These are phyloP conservation scores for Periophthalmodon schlosseri DNA, from an alignment of 2,113 vertebrate species.

Conservation along the genomic window DNA sequence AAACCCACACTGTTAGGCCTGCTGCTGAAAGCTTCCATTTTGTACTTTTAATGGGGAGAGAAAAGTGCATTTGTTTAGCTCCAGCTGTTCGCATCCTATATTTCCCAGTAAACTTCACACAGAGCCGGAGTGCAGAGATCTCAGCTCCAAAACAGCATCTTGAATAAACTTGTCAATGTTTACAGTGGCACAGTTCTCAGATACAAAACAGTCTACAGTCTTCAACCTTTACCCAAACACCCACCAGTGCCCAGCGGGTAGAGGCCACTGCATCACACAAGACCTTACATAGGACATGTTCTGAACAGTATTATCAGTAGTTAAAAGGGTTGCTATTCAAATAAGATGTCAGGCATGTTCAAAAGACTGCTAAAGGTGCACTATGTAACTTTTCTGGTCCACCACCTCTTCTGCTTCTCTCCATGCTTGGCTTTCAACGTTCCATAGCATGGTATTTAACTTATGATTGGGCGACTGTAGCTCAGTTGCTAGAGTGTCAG, in stretches of 20 bases:
- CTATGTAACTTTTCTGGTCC: no score
- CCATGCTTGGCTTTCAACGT: no score
- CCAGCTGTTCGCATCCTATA: slow-evolving; percentile 2
- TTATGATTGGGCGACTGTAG: no score
- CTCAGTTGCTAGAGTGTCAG: no score
- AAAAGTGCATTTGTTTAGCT: slow-evolving; percentile 2
- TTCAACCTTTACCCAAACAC: not conserved
- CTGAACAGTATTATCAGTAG: no score
- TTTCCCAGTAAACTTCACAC: slow-evolving; percentile 3
- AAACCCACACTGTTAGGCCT: slow-evolving; percentile 7
- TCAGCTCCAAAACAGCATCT: not conserved
- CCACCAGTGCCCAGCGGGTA: not conserved
- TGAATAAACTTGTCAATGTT: slow-evolving; percentile 3
- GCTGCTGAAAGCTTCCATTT: slow-evolving; percentile 17
- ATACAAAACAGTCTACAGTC: not conserved
- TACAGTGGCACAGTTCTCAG: not conserved
- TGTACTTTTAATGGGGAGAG: slow-evolving; percentile 15
- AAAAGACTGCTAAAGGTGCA: no score
- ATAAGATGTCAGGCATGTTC: no score
- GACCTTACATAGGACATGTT: not conserved
- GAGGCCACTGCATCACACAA: not conserved
- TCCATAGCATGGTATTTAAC: no score
- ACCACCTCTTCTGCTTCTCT: no score
- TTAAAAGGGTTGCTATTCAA: no score
- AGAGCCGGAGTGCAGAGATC: not conserved